Evolutionary conservation across 2,113 vertebrate genomes (phyloP).

Genomic region (Ictalurus furcatus): DNA sequence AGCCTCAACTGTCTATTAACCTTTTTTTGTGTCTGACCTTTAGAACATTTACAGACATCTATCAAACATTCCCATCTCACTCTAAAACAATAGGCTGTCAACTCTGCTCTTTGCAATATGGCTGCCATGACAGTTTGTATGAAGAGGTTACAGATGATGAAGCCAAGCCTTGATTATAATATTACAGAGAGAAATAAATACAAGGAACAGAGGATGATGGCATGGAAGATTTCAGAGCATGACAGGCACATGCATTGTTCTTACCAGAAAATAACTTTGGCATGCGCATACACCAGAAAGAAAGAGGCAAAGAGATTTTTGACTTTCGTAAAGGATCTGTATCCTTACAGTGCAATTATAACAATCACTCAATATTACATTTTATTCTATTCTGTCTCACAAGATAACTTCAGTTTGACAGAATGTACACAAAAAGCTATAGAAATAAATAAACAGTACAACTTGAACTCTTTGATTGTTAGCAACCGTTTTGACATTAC

Average conservation of each 20-base stretch:
- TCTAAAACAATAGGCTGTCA: slow-evolving; percentile 43
- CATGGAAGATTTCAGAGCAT: slow-evolving; percentile 18
- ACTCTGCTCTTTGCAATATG: slow-evolving; percentile 35
- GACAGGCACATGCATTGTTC: slow-evolving; percentile 19
- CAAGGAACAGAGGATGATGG: background rate
- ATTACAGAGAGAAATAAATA: slow-evolving; percentile 36
- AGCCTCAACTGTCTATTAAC: slow-evolving; percentile 48
- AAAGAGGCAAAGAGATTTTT: background rate
- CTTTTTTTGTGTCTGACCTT: slow-evolving; percentile 47
- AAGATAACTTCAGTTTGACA: background rate
- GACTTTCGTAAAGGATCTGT: background rate
- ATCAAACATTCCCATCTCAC: slow-evolving; percentile 36
- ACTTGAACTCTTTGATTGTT: background rate
- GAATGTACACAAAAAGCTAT: background rate
- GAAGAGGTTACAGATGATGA: slow-evolving; percentile 21
- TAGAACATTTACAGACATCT: slow-evolving; percentile 36
- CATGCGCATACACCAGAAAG: background rate
- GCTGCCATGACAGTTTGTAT: slow-evolving; percentile 23
- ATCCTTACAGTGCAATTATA: background rate
- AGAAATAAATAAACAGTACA: background rate
- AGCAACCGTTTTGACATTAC: background rate
- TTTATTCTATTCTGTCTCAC: background rate
- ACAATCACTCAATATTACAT: background rate
- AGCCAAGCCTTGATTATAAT: slow-evolving; percentile 27
- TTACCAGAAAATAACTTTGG: background rate